phyloP scores from a whole-genome alignment of 2,888 invertebrate genomes.

The Hypomecis atomaria region DNA sequence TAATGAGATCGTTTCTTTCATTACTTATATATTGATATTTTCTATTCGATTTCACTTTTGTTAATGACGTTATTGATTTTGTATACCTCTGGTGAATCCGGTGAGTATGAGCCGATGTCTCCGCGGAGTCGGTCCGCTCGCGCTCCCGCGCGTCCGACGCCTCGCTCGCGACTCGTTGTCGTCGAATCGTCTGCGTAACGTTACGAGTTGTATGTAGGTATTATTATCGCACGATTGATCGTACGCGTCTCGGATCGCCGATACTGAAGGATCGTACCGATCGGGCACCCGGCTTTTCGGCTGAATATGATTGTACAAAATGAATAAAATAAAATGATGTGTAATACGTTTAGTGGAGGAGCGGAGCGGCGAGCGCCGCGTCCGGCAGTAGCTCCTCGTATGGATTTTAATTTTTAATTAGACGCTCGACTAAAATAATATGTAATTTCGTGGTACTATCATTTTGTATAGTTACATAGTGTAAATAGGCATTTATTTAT shows the following conservation, averaged over 20 bases:
- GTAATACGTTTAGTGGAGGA: conserved; percentile 71
- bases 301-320: conserved; percentile 82
- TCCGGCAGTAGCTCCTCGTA: conserved; percentile 73
- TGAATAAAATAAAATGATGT: conserved; percentile 71
- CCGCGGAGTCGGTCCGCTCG: conserved; percentile 56
- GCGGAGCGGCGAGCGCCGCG: conserved; percentile 48
- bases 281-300: conserved; percentile 77
- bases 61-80: conserved; percentile 81
- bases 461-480: conserved; percentile 85
- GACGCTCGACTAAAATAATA: conserved; percentile 79
- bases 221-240: conserved; percentile 77
- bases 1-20: conserved; percentile 76
- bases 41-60: conserved; percentile 82
- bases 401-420: conserved; percentile 76
- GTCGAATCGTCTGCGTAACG: conserved; percentile 83
- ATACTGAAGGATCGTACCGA: conserved; percentile 60
- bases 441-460: conserved; percentile 82
- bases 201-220: conserved; percentile 81
- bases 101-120: conserved; percentile 54
- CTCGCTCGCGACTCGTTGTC: conserved; percentile 56
- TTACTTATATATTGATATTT: conserved; percentile 80
- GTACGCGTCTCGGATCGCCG: conserved; percentile 77
- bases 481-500: conserved; percentile 86
- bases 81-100: conserved; percentile 72
- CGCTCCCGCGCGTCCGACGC: conserved; percentile 45